These are phyloP conservation scores for Hyphantria cunea DNA, from an alignment of 1,140 invertebrate species.

Conservation along the genomic window DNA sequence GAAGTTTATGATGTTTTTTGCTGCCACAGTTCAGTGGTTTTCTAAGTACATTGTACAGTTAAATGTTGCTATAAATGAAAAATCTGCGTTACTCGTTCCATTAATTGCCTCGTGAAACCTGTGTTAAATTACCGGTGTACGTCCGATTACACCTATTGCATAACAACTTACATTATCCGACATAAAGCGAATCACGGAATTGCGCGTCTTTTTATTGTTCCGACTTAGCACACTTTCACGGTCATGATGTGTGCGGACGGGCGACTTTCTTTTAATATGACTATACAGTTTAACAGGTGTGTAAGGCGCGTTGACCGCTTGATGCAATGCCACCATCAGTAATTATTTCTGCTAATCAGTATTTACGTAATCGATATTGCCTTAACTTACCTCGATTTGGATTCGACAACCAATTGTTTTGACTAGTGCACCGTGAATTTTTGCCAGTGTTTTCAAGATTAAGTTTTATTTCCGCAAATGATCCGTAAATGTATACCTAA, in stretches of 20 bases:
- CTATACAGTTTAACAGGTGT: conserved; percentile 32
- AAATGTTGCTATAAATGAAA: no score
- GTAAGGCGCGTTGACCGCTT: conserved; percentile 22
- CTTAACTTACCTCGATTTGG: conserved; percentile 11
- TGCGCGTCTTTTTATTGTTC: conserved; percentile 52
- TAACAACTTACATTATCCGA: conserved; percentile 29
- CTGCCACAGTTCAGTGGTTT: no score
- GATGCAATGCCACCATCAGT: conserved; percentile 24
- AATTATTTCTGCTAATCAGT: conserved; percentile 31
- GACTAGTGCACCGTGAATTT: not conserved
- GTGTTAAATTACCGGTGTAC: conserved; percentile 5
- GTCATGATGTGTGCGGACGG: conserved; percentile 52
- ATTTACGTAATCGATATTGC: no score
- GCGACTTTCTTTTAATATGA: conserved; percentile 51
- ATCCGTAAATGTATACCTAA: no score
- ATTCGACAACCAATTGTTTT: conserved; percentile 1
- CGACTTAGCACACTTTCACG: conserved; percentile 53
- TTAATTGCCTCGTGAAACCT: conserved; percentile 7
- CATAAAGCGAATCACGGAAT: conserved; percentile 43
- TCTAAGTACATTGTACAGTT: no score
- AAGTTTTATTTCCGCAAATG: not conserved
- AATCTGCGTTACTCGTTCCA: not conserved
- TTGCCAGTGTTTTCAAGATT: not conserved
- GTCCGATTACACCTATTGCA: conserved; percentile 21
- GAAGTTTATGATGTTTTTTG: no score